phyloP scores from a whole-genome alignment of 1,140 invertebrate genomes.

The Scaptodrosophila lebanonensis region DNA sequence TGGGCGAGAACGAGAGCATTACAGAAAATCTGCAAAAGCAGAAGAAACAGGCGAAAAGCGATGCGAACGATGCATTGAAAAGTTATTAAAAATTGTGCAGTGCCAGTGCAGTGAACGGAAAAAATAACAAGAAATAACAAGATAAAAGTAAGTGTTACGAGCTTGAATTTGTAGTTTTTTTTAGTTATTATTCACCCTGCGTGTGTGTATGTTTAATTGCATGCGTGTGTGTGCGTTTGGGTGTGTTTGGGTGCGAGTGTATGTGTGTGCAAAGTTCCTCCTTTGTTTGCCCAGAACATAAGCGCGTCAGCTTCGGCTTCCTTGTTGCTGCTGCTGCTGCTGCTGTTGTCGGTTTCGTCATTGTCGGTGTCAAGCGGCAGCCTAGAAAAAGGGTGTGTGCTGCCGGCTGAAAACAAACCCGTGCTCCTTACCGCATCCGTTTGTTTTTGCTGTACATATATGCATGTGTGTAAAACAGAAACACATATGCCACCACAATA shows the following conservation, averaged over 20 bases:
- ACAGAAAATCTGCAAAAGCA: no score
- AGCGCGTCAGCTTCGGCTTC: slow-evolving; percentile 43
- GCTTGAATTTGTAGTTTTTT: neutral
- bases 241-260: slow-evolving; percentile 4
- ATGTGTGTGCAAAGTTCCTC: slow-evolving; percentile 54
- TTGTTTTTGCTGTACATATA: slow-evolving; percentile 17
- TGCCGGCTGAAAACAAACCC: slow-evolving; percentile 31
- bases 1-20: no score
- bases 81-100: slow-evolving; percentile 29
- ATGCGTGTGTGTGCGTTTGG: no score
- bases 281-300: slow-evolving; percentile 65
- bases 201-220: slow-evolving; percentile 11
- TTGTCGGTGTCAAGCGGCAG: slow-evolving; percentile 48
- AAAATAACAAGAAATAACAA: slow-evolving; percentile 30
- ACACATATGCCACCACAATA: no score
- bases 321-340: slow-evolving; percentile 40
- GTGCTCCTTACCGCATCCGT: slow-evolving; percentile 37
- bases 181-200: neutral
- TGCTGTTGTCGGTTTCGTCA: slow-evolving; percentile 19
- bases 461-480: slow-evolving; percentile 19
- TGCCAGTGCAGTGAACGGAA: slow-evolving; percentile 23
- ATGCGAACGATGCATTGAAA: slow-evolving; percentile 34
- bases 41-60: slow-evolving; percentile 16
- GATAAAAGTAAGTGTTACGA: slow-evolving; percentile 31
- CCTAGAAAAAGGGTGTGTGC: slow-evolving; percentile 53